A percentile compares a stretch with the other conserved stretches of the same genome.
phyloP scores from a whole-genome alignment of 2,797 vertebrate species.

The Sebastes ruberrimus region DNA sequence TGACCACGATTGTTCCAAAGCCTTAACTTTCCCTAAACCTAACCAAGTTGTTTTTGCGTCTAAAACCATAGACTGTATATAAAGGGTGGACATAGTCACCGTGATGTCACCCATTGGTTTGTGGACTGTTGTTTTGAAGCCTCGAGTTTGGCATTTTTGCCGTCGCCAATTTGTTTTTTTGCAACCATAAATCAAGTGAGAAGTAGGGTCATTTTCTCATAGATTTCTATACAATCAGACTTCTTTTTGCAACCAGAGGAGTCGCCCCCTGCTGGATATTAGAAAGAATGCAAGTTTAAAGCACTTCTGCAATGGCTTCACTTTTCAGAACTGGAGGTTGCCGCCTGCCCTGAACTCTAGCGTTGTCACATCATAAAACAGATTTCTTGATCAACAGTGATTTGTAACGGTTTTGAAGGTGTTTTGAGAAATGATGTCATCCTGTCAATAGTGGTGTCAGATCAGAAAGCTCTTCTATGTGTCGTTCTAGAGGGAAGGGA shows the following conservation, averaged over 20 bases:
- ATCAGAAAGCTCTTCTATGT: background rate
- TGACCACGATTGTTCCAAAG: background rate
- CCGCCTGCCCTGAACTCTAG: background rate
- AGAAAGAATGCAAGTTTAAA: no score
- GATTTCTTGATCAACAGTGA: background rate
- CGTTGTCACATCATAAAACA: background rate
- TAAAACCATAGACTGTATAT: background rate
- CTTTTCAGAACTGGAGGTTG: no score
- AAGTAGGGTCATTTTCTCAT: no score
- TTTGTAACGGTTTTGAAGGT: background rate
- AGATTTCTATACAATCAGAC: no score
- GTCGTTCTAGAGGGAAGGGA: background rate
- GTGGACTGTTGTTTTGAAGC: no score
- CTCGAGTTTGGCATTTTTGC: no score
- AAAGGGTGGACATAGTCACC: rapidly evolving
- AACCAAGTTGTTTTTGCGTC: background rate
- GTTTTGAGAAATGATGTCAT: no score
- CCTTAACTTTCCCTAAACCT: background rate
- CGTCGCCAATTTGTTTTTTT: no score
- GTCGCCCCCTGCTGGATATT: rapidly evolving
- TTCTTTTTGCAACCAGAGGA: no score
- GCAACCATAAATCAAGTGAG: no score
- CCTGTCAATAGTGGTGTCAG: background rate
- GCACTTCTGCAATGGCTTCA: no score
- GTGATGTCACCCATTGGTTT: no score